Base-by-base conservation (phyloP, 2,113 vertebrate species). In the Setophaga coronata region DNA sequence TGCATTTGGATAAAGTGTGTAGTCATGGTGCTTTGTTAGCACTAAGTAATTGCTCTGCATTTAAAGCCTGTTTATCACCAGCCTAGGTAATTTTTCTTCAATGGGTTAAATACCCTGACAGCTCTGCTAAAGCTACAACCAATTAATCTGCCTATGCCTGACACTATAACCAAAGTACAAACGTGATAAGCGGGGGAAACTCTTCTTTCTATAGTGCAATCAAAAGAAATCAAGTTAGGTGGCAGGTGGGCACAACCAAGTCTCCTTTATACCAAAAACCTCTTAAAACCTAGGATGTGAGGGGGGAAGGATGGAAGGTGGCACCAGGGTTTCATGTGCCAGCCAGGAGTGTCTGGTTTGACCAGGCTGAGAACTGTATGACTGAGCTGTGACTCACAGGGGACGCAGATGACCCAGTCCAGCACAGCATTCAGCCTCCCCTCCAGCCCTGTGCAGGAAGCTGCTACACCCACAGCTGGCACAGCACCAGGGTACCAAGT, bases 11-110 rank as follows among this genome's bases (percentile, higher is more conserved):
- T 51, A 86, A 97, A 93, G 91, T 82, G 82, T 87, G 81, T 91
- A 97, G 95, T 88, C 93, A 96, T 92, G 90, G 95, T 94, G 77
- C 93, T 97, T 95, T 98, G 97, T 94, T 91, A 96, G 92, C 94
- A 94, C 74, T 96, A 96, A 96, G 94, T 96, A 97, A 97, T 96
- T 89, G 94, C 79, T 47, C 57, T 93, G 92, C 82, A 91, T 95
- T 86, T 89, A 91, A 96, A 93, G 71, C 71, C 77, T 93, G 84
- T 96, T 96, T 94, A 97, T 97, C 96, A 97, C 79, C 76, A 89
- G 95, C 40, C 29, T 78, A 65, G 92, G 93, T 83, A 91, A 94
- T 96, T 94, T 94, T 94, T 97, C 93, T 96, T 86, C 94, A 93
- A 71, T 45, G 82, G 87, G 90, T 96, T 93, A 95, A 96, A 94